These are phyloP conservation scores for Polydrusus cervinus DNA, from an alignment of 2,888 invertebrate genomes.

Conservation along the genomic window DNA sequence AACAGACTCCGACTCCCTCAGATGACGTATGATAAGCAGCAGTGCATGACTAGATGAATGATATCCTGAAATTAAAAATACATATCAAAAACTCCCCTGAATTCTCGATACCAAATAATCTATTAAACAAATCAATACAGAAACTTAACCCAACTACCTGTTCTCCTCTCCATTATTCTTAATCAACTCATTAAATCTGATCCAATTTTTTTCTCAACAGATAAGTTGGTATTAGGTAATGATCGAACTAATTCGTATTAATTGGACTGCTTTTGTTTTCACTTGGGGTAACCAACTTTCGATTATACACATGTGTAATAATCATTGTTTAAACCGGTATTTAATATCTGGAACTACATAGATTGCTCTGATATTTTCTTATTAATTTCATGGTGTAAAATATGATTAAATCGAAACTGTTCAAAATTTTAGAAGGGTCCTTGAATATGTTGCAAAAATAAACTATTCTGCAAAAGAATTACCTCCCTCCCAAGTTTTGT, in stretches of 20 bases:
- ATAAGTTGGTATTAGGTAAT: slow-evolving; percentile 24
- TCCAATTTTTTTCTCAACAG: slow-evolving; percentile 25
- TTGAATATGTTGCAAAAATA: no score
- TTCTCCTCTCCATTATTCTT: slow-evolving; percentile 18
- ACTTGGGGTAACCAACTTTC: slow-evolving; percentile 20
- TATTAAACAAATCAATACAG: slow-evolving; percentile 33
- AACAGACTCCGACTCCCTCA: no score
- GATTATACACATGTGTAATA: slow-evolving; percentile 8
- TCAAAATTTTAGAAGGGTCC: no score
- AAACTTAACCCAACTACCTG: slow-evolving; percentile 22
- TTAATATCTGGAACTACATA: neutral
- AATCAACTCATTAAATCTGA: slow-evolving; percentile 28
- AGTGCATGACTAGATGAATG: no score
- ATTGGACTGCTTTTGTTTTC: slow-evolving; percentile 27
- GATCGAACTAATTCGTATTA: slow-evolving; percentile 20
- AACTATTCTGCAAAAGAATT: no score
- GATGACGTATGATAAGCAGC: no score
- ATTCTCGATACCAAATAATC: slow-evolving; percentile 21
- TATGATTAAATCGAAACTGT: no score
- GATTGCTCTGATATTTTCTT: no score
- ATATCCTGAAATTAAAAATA: neutral
- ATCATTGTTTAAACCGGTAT: neutral
- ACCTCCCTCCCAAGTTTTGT: no score
- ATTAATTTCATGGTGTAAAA: no score
- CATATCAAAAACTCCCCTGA: slow-evolving; percentile 16